phyloP scores from a whole-genome alignment of 2,113 vertebrate species.

The Gila orcuttii region DNA sequence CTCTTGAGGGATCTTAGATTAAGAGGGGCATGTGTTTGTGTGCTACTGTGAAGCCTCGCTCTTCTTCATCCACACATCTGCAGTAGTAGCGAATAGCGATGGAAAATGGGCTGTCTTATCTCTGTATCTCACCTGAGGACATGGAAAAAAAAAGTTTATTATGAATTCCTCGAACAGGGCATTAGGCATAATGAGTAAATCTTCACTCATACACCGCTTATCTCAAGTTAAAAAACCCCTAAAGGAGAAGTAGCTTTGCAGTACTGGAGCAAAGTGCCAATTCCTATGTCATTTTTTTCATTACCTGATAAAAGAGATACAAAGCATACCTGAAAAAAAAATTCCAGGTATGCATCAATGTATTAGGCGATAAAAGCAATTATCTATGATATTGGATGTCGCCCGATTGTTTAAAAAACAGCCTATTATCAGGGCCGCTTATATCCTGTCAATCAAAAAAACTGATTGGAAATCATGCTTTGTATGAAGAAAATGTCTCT shows the following conservation, averaged over 20 bases:
- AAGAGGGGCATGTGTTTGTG: not conserved
- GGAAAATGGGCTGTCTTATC: constrained; percentile 16
- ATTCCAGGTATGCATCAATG: too few species aligned
- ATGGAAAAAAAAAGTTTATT: constrained; percentile 6
- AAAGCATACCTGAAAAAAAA: not conserved
- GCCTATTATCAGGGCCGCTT: too few species aligned
- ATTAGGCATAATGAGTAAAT: constrained; percentile 1
- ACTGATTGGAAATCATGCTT: too few species aligned
- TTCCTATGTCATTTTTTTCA: not conserved
- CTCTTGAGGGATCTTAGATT: not conserved
- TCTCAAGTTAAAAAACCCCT: not conserved
- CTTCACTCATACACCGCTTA: not conserved
- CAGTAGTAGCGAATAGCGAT: not conserved
- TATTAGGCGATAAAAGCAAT: too few species aligned
- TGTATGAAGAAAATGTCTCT: too few species aligned
- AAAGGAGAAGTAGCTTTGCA: not conserved
- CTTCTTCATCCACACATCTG: not conserved
- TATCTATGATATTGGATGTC: too few species aligned
- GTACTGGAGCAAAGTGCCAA: not conserved
- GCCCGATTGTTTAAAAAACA: too few species aligned
- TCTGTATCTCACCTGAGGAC: constrained; percentile 14
- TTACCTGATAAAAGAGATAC: not conserved
- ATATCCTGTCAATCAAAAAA: too few species aligned
- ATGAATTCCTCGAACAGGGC: not conserved
- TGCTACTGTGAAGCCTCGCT: not conserved